phyloP scores from a whole-genome alignment of 2,888 invertebrate species.

The Metellina segmentata region DNA sequence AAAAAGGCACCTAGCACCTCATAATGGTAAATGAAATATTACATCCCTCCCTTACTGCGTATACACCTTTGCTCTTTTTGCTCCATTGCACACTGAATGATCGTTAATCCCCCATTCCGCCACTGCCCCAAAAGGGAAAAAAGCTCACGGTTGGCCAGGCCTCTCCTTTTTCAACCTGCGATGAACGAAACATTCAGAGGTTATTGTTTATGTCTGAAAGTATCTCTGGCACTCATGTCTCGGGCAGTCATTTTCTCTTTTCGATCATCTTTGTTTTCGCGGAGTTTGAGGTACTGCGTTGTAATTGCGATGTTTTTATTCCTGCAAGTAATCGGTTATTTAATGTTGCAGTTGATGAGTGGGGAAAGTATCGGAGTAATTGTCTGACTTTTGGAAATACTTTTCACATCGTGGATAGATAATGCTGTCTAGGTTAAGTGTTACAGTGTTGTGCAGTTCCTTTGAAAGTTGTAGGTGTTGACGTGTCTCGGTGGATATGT shows the following conservation, averaged over 20 bases:
- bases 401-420: too few species aligned
- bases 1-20: neutral
- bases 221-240: neutral
- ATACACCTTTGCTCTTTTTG: slow-evolving; percentile 4
- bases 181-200: neutral
- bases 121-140: slow-evolving; percentile 19
- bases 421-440: too few species aligned
- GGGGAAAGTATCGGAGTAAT: too few species aligned
- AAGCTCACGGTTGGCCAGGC: neutral
- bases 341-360: too few species aligned
- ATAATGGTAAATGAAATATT: slow-evolving; percentile 42
- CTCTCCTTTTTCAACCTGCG: neutral
- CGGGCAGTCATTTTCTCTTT: neutral
- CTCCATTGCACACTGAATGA: slow-evolving; percentile 52
- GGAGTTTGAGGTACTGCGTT: neutral
- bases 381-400: too few species aligned
- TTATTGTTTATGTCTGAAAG: neutral
- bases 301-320: neutral
- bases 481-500: too few species aligned
- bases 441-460: too few species aligned
- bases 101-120: slow-evolving; percentile 41
- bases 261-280: neutral
- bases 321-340: too few species aligned
- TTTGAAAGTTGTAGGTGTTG: too few species aligned
- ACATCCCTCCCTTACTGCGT: neutral